Base-by-base conservation (phyloP, 2,797 vertebrate species). In the Poecilia gillii region DNA sequence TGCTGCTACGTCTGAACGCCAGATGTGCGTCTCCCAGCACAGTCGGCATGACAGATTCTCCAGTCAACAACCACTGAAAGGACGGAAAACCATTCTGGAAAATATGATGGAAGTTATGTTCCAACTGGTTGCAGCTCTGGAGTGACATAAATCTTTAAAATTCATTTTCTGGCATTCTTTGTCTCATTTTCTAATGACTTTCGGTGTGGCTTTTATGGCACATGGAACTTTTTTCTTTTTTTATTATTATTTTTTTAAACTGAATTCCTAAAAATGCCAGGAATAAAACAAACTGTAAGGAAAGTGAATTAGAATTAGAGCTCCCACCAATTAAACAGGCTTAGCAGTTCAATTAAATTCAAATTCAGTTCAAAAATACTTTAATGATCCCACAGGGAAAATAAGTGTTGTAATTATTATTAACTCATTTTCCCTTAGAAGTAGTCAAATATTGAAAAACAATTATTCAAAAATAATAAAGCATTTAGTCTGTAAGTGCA, bases 61-160 rank as follows among this genome's bases (percentile, higher is more conserved):
- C 33, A 23, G 20, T 43, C 41, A 18, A 41, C 7, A 31, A 23
- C 6, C 11, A 1, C 25, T 59, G 23, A 73, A 23, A 45, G 5
- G 14, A 66, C 0, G 14, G 13, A 55, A 55, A 75, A 45, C 36
- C 4, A 12, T 51, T 64, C 25, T 51, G 74, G 74, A 73, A 76
- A 76, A 73, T 33, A 4, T 76, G 70, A 73, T 55, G 14, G n/a
- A 46, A 68, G 51, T 36, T 18, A 5, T 73, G 11, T 71, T 77
- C 16, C 36, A n/a, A 70, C 16, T 36, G 51, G 13, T 18, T 75
- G 23, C 14, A 33, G 51, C 73, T 46, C 39, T 33, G 13, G 28
- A 8, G 51, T 64, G 74, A 81, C 25, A 23, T 14, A 51, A 51
- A 14, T 43, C 57, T 76, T 73, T 2, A 45, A 45, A 73, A 75